phyloP scores from a whole-genome alignment of 2,113 vertebrate genomes.

The Mormyrus lacerda region DNA sequence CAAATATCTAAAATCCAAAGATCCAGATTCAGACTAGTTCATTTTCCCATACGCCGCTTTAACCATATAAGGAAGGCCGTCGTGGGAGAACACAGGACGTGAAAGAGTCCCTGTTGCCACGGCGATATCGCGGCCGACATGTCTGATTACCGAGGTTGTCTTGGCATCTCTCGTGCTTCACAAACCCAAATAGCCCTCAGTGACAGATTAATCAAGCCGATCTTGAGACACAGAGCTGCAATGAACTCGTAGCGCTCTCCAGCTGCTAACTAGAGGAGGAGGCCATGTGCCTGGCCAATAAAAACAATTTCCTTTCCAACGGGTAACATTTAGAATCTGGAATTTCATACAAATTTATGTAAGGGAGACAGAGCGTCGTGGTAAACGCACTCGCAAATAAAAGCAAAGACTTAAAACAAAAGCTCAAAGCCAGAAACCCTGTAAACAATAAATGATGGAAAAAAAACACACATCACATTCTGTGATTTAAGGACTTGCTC shows the following conservation, averaged over 20 bases:
- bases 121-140: slow-evolving; percentile 45
- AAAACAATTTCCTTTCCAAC: slow-evolving; percentile 47
- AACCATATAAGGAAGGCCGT: not conserved
- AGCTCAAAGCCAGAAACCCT: not conserved
- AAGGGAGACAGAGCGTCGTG: not conserved
- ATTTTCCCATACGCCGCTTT: not conserved
- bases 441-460: not conserved
- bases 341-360: slow-evolving; percentile 34
- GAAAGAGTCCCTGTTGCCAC: slow-evolving; percentile 7
- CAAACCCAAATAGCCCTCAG: slow-evolving; percentile 53
- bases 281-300: slow-evolving; percentile 42
- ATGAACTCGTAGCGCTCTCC: slow-evolving; percentile 54
- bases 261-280: slow-evolving; percentile 42
- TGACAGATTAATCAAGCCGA: slow-evolving; percentile 54
- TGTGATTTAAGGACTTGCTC: not conserved
- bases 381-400: not conserved
- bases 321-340: slow-evolving; percentile 34
- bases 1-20: not conserved
- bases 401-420: not conserved
- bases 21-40: not conserved
- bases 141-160: slow-evolving; percentile 57
- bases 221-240: slow-evolving; percentile 53
- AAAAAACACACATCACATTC: not conserved
- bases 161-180: slow-evolving; percentile 61
- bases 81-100: not conserved